Evolutionary conservation across 2,888 invertebrate species (phyloP), one percentile per base, ranked within the genome.

Genomic region (Branchipolynoe longqiensis): DNA sequence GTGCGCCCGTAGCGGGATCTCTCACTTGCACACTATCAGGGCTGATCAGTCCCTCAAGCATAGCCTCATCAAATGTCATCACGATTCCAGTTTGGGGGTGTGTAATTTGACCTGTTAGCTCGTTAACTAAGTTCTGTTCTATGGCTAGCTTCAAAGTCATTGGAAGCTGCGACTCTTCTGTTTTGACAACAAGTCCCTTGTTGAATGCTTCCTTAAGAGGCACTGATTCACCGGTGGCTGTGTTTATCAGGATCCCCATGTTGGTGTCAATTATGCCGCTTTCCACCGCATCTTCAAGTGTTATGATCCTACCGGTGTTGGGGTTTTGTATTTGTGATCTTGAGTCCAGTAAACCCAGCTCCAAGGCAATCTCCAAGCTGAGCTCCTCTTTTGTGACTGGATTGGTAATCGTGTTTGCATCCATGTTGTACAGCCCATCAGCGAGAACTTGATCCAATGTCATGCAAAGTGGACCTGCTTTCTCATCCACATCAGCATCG

Each of bases 301-400:
- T 96, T 40, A 97, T 95, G 6, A 89, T 88, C 25, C 73, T 54
- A 0, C 86, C 88, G 1, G 84, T 84, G 38, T 38, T 82, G 36
- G 87, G 87, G 58, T 87, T 78, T 25, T 18, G 56, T 4, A 87
- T 58, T 14, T 56, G n/a, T 18, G 86, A 86, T 2, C 28, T 69
- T 33, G 85, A 74, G 58, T 92, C 91, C 81, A 99, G 96, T 25
- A 98, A 94, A 92, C 96, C 96, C 84, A 95, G 95, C 92, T 96
- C 96, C 33, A 98, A 95, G 0, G 98, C 98, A 92, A 97, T 96
- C 2, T 96, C 95, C 62, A 98, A 95, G 22, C 96, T 96, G 73
- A 98, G 94, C 91, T 96, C 96, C 64, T 95, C 95, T 91, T 97
- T 97, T 82, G 96, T 95, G 92, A 96, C 95, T 84, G 97, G 96